Evolutionary conservation across 1,140 invertebrate species (phyloP).

Genomic region (Nebria ingens): DNA sequence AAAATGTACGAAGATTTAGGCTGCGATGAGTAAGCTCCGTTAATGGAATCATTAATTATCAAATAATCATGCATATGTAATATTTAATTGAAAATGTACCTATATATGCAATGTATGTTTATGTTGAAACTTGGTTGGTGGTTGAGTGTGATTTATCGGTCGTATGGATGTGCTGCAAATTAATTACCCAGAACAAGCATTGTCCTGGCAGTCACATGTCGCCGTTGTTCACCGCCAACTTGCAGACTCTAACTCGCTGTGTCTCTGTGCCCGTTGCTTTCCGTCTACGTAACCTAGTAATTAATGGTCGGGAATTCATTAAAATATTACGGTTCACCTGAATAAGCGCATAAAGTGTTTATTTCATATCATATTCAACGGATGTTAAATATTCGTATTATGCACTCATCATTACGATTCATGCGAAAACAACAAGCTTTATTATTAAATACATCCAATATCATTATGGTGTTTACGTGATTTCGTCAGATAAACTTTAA

Average conservation of each 20-base stretch:
- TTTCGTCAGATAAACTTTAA: too few species aligned
- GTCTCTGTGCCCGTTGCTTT: constrained; percentile 2
- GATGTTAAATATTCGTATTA: too few species aligned
- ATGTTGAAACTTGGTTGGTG: too few species aligned
- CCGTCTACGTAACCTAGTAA: background rate
- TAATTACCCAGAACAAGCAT: constrained; percentile 8
- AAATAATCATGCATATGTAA: constrained; percentile 1
- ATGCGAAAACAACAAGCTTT: too few species aligned
- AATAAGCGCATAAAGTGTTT: background rate
- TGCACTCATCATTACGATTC: too few species aligned
- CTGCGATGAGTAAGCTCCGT: too few species aligned
- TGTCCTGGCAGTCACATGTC: constrained; percentile 7
- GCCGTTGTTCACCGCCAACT: background rate
- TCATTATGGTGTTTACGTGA: too few species aligned
- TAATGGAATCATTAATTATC: too few species aligned
- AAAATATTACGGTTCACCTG: background rate
- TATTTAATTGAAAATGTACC: constrained; percentile 4
- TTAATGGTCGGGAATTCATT: constrained; percentile 3
- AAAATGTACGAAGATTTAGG: too few species aligned
- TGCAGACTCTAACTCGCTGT: constrained; percentile 8
- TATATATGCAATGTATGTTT: background rate
- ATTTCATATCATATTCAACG: too few species aligned
- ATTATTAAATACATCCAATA: too few species aligned
- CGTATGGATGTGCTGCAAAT: constrained; percentile 3
- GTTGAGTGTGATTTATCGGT: constrained; percentile 3